Percentiles rank a stretch among this genome's conserved stretches.
Conservation (phyloP, 53 echinoderm and acorn worm genomes). For the Temnopleurus reevesii region DNA sequence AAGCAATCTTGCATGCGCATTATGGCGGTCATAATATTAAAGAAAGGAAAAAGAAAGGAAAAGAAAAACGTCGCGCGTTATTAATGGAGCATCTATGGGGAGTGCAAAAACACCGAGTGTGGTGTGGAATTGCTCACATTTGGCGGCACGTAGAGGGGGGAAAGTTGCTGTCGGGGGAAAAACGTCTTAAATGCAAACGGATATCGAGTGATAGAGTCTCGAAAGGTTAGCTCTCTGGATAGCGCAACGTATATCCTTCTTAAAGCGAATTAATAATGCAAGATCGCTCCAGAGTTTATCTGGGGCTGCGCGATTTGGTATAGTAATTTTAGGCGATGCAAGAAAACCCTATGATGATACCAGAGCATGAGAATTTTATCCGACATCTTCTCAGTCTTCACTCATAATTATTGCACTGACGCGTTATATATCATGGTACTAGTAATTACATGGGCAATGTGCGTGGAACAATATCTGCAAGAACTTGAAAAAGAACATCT, state of each 20-base stretch:
- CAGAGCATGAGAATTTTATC: too few species aligned
- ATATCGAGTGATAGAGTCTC: conserved; percentile 21
- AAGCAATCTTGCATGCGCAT: background rate
- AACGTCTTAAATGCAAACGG: conserved; percentile 26
- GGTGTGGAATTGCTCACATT: conserved; percentile 37
- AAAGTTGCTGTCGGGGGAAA: conserved; percentile 29
- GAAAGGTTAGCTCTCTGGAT: conserved; percentile 24
- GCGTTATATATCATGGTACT: too few species aligned
- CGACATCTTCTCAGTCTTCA: too few species aligned
- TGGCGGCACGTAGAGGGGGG: background rate
- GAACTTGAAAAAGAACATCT: too few species aligned
- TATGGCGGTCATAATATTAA: background rate
- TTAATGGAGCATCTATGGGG: conserved; percentile 22
- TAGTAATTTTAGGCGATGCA: too few species aligned
- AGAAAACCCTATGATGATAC: too few species aligned
- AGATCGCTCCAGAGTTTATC: background rate
- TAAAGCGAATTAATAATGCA: conserved; percentile 28
- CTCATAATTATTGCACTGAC: too few species aligned
- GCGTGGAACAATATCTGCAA: too few species aligned
- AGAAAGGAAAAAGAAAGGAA: too few species aligned
- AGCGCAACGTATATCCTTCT: conserved; percentile 6
- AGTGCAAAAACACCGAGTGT: background rate
- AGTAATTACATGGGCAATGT: too few species aligned
- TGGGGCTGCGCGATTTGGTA: background rate
- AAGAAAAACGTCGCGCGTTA: conserved; percentile 9